Percentiles rank a stretch among this genome's conserved stretches.
phyloP scores from a whole-genome alignment of 1,140 invertebrate genomes.

The Diploscapter pachys region DNA sequence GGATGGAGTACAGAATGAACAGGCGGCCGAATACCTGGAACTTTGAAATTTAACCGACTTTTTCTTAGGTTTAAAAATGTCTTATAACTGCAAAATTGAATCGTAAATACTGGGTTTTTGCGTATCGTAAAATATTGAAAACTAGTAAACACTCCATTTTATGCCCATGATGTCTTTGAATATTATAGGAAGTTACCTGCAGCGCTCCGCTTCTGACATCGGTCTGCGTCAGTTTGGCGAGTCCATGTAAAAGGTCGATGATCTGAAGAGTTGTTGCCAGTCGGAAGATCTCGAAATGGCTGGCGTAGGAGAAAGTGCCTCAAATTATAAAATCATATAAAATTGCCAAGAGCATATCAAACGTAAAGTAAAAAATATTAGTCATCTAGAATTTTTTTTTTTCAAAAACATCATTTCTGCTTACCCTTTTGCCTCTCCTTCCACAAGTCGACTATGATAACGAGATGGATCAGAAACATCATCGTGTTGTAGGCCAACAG shows the following conservation, averaged over 20 bases:
- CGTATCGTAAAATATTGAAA: no score
- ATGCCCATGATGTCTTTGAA: background rate
- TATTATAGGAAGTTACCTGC: background rate
- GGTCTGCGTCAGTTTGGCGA: background rate
- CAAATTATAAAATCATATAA: no score
- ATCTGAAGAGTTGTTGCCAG: conserved; percentile 11
- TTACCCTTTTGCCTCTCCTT: background rate
- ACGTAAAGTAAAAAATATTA: no score
- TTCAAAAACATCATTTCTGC: conserved; percentile 2
- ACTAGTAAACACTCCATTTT: no score
- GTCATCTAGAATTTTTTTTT: background rate
- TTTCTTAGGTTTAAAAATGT: no score
- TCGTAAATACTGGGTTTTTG: no score
- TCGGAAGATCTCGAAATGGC: background rate
- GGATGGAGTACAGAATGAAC: background rate
- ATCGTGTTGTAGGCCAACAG: conserved; percentile 8
- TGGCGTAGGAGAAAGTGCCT: background rate
- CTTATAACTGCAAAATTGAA: no score
- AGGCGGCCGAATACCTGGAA: conserved; percentile 11
- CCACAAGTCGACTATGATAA: background rate
- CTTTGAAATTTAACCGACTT: background rate
- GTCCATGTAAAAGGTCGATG: conserved; percentile 2
- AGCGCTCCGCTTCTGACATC: background rate
- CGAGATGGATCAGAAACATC: conserved; percentile 7
- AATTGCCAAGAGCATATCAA: no score